Evolutionary conservation across 2,113 vertebrate species (phyloP), one percentile per base, ranked within the genome.

Genomic region (Mastomys natalensis): DNA sequence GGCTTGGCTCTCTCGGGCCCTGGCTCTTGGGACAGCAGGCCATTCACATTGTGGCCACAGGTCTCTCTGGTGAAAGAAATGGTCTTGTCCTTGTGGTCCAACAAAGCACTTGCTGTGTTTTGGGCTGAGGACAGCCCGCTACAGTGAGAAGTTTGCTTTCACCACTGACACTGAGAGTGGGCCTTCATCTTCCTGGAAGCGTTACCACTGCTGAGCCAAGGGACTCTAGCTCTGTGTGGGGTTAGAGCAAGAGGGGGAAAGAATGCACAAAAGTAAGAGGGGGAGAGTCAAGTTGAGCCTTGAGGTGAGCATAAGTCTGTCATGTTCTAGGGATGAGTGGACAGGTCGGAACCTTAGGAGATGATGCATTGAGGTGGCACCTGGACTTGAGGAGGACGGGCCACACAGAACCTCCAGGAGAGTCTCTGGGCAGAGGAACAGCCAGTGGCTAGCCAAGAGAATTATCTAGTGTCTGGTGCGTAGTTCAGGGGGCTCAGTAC

Each of bases 101-200:
- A 37, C 8, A 1, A 2, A 60, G 13, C 40, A 26, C 8, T 45
- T 48, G 9, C 53, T 40, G 40, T 21, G 26, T 43, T 64, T 40
- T 7, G 24, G 31, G 37, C 45, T 51, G 43, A 74, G 43, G 21
- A 7, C 64, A 58, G 87, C 26, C n/a, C 0, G 45, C 17, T 21
- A 5, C 45, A 66, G 40, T 55, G n/a, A 90, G 17, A 43, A 21
- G 17, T 26, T 26, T 37, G 82, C 51, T 73, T 1, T 77, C 40
- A 9, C 22, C 0, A 4, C 6, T 21, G 5, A 3, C 34, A 21
- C 66, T 7, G 0, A 62, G 34, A 40, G 16, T 5, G 29, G 58
- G 43, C 26, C 7, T 26, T 8, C 3, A 2, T 48, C 60, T 26
- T 73, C 55, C 43, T n/a, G 76, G 55, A 77, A 3, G 7, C 1